Conservation (phyloP, 2,888 invertebrate genomes). For the Orchesellides sinensis region DNA sequence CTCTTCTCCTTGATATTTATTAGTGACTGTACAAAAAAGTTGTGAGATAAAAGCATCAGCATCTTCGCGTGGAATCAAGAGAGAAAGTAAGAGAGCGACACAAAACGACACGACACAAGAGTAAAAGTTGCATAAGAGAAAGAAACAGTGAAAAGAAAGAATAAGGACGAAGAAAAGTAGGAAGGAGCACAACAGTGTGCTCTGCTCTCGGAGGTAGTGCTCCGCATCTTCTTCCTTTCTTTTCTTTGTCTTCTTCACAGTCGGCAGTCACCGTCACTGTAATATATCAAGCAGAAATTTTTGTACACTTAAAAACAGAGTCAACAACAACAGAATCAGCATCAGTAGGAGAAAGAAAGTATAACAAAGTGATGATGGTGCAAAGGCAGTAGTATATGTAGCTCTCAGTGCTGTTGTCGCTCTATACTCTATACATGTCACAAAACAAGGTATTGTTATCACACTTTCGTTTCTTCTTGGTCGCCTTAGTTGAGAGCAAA, state of each 20-base stretch:
- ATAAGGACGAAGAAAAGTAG: conserved; percentile 38
- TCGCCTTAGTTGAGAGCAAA: too few relatives aligned
- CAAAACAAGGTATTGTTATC: conserved; percentile 57
- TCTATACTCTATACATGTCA: conserved; percentile 36
- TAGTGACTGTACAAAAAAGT: conserved; percentile 57
- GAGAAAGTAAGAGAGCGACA: conserved; percentile 40
- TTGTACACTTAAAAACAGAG: conserved; percentile 57
- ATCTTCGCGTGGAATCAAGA: conserved; percentile 24
- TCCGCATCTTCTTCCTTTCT: conserved; percentile 46
- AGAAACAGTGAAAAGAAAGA: conserved; percentile 43
- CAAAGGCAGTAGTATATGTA: conserved; percentile 34
- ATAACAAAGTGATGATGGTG: conserved; percentile 47
- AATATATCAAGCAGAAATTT: conserved; percentile 54
- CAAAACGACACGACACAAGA: conserved; percentile 30
- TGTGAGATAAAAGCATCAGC: conserved; percentile 62
- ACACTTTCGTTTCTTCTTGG: conserved; percentile 47
- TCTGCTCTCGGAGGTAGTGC: conserved; percentile 35
- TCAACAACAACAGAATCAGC: conserved; percentile 58
- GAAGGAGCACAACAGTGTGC: conserved; percentile 51
- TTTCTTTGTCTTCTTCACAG: conserved; percentile 41
- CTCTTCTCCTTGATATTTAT: conserved; percentile 49
- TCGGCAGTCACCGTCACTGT: conserved; percentile 43
- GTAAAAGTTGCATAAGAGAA: conserved; percentile 62
- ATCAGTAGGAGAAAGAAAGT: conserved; percentile 10
- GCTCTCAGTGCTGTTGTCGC: conserved; percentile 15